A percentile compares a stretch with the other conserved stretches of the same genome.
phyloP scores from a whole-genome alignment of 2,113 vertebrate species.

The Dermatemys mawii region DNA sequence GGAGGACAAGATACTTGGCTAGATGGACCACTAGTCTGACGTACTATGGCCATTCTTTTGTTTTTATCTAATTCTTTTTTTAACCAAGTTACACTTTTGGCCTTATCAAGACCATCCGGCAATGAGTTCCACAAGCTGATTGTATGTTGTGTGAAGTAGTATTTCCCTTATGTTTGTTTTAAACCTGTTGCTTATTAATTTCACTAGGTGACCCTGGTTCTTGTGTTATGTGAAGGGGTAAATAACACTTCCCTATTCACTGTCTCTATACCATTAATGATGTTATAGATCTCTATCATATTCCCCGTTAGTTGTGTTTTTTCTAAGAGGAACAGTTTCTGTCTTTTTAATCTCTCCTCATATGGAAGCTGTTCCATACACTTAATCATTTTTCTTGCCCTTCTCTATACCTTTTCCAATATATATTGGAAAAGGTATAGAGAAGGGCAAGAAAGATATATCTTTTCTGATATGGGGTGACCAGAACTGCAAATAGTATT shows the following conservation, averaged over 20 bases:
- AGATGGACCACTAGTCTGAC: neutral
- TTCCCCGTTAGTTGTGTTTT: neutral
- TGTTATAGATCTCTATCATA: neutral
- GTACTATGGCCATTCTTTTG: neutral
- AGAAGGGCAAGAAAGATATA: too few species aligned
- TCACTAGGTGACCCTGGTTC: neutral
- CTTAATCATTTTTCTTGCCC: neutral
- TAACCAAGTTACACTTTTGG: neutral
- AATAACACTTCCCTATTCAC: neutral
- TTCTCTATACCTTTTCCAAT: neutral
- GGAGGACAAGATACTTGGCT: neutral
- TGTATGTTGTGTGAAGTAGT: neutral
- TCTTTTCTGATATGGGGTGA: neutral
- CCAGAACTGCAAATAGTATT: neutral
- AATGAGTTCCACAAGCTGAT: neutral
- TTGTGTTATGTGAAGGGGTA: neutral
- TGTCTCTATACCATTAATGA: neutral
- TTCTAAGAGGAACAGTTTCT: neutral
- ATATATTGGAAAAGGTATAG: too few species aligned
- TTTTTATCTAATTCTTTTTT: neutral
- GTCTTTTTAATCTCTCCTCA: neutral
- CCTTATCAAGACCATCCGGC: neutral
- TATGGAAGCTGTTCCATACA: neutral
- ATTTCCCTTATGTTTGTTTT: neutral
- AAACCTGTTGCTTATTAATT: neutral